Conservation (phyloP, 2,888 invertebrate genomes). For the Dolichomitus sp. region DNA sequence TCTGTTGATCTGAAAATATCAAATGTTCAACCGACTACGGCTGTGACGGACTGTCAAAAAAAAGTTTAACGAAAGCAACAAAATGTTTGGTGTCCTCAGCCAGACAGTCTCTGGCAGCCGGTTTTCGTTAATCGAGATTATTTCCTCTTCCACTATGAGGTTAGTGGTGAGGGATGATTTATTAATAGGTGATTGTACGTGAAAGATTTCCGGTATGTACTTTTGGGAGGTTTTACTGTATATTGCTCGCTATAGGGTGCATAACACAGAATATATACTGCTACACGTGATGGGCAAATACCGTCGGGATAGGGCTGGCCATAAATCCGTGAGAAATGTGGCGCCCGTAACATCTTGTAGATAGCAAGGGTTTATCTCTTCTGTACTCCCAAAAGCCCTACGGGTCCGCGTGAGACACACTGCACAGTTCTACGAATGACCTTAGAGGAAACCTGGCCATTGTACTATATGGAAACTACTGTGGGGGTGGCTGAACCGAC, state of each 20-base stretch:
- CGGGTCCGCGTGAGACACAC: slow-evolving; percentile 44
- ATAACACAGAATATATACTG: not conserved
- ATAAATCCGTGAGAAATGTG: slow-evolving; percentile 75
- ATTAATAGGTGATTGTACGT: not conserved
- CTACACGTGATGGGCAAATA: slow-evolving; percentile 33
- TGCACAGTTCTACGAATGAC: slow-evolving; percentile 24
- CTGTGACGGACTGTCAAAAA: too few species aligned
- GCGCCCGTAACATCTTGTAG: slow-evolving; percentile 70
- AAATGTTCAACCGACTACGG: too few species aligned
- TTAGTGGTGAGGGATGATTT: not conserved
- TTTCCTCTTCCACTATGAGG: not conserved
- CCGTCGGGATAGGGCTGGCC: slow-evolving; percentile 46
- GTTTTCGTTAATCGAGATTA: not conserved
- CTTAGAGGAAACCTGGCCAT: not conserved
- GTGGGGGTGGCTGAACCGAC: slow-evolving; percentile 33
- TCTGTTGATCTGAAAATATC: too few species aligned
- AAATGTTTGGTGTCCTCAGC: not conserved
- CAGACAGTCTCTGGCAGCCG: not conserved
- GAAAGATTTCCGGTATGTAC: not conserved
- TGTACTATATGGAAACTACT: slow-evolving; percentile 20
- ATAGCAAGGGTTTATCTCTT: slow-evolving; percentile 48
- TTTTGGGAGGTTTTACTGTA: slow-evolving; percentile 3
- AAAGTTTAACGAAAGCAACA: not conserved
- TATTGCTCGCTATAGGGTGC: slow-evolving; percentile 7
- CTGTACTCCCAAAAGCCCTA: slow-evolving; percentile 68